Conservation (phyloP, 2,113 vertebrate species). For the Diadophis punctatus region DNA sequence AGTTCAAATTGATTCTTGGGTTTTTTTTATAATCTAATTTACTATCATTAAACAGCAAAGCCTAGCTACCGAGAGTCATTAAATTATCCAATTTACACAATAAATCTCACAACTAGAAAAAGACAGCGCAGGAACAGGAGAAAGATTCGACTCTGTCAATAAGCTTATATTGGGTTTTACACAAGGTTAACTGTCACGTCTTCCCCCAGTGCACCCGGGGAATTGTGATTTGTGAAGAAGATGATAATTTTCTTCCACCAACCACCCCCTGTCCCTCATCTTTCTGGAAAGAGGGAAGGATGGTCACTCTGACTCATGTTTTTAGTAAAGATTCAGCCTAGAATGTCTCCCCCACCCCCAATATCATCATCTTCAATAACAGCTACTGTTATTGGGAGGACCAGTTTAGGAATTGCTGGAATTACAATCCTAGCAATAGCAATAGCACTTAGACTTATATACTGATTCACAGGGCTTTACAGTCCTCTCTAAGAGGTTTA, state of each 20-base stretch:
- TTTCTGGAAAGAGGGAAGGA: neutral
- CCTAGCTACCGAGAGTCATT: conserved; percentile 2
- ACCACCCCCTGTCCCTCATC: neutral
- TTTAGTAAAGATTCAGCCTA: neutral
- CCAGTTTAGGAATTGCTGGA: neutral
- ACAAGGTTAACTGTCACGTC: neutral
- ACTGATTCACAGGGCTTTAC: neutral
- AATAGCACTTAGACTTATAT: neutral
- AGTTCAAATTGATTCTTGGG: conserved; percentile 6
- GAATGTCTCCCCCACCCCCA: neutral
- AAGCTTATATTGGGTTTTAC: neutral
- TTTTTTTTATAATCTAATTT: conserved; percentile 18
- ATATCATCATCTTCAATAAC: neutral
- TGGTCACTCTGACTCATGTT: neutral
- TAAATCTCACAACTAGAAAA: neutral
- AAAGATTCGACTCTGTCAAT: neutral
- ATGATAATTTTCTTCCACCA: neutral
- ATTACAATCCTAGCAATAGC: neutral
- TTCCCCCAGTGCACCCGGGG: neutral
- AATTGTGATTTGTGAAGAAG: neutral
- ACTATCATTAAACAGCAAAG: conserved; percentile 15
- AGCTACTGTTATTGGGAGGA: neutral
- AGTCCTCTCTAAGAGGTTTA: neutral
- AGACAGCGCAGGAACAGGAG: neutral
- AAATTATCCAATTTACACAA: conserved; percentile 15